Evolutionary conservation across 30 jellyfish, hydroid and myxozoan species (phyloP).

Genomic region (Mastigias papua): DNA sequence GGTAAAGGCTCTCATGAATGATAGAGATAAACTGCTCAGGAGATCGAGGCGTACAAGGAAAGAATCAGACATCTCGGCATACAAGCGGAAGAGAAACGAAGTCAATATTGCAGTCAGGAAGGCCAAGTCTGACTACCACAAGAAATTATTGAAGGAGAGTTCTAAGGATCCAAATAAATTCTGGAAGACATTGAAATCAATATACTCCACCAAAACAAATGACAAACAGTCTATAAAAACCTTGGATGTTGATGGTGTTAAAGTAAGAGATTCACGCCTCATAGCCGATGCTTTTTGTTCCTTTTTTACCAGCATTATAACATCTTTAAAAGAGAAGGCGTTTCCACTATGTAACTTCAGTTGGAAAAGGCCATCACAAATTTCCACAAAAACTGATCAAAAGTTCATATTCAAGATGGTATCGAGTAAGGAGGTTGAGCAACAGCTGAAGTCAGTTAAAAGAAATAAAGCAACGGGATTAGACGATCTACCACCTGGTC

Average conservation of each 20-base stretch:
- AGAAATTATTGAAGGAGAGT: conserved; percentile 9
- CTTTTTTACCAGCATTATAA: background rate
- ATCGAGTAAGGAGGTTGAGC: conserved; percentile 24
- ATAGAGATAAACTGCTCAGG: conserved; percentile 57
- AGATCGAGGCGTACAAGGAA: conserved; percentile 62
- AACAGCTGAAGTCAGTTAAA: conserved; percentile 9
- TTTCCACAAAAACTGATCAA: conserved; percentile 20
- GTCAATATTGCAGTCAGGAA: background rate
- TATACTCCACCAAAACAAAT: background rate
- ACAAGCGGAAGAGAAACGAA: conserved; percentile 17
- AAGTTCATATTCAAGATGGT: conserved; percentile 31
- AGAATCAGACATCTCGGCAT: conserved; percentile 52
- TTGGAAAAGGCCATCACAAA: conserved; percentile 27
- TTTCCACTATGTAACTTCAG: background rate
- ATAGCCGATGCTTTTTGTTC: conserved; percentile 27
- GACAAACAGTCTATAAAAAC: conserved; percentile 16
- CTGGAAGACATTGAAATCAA: conserved; percentile 29
- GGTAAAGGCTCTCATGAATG: conserved; percentile 55
- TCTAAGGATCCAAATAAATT: conserved; percentile 21
- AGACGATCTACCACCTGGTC: conserved; percentile 68
- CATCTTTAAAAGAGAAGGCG: background rate
- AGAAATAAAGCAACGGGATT: conserved; percentile 62
- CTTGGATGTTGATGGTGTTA: conserved; percentile 21
- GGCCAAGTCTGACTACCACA: background rate
- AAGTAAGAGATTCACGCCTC: conserved; percentile 5